Percentiles rank a stretch among this genome's conserved stretches.
Conservation (phyloP, 2,888 invertebrate species). For the Oligia strigilis region DNA sequence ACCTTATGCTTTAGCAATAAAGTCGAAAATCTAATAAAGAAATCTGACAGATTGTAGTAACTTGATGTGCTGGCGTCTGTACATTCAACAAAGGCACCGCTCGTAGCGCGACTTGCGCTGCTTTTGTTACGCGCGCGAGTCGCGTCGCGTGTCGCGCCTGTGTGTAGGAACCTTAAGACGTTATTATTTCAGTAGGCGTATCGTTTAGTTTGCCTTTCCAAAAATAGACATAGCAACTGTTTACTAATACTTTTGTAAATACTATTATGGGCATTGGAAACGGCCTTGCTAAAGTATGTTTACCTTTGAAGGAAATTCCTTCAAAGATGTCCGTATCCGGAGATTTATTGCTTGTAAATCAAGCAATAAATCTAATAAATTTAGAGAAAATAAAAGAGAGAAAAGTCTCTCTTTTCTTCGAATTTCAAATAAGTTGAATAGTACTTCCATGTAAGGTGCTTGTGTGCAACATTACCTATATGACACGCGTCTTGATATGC, state of each 20-base stretch:
- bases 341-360: not conserved
- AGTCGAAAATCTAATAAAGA: too few species aligned
- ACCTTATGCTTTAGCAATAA: too few species aligned
- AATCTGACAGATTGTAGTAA: too few species aligned
- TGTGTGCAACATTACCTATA: too few species aligned
- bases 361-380: too few species aligned
- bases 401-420: not conserved
- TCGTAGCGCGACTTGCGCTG: too few species aligned
- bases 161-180: not conserved
- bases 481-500: too few species aligned
- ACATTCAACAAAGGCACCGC: too few species aligned
- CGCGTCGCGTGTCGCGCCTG: too few species aligned
- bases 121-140: too few species aligned
- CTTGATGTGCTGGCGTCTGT: too few species aligned
- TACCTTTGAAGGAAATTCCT: not conserved
- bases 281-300: constrained; percentile 5
- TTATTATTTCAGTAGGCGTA: not conserved
- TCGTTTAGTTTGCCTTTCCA: not conserved
- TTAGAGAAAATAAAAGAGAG: not conserved
- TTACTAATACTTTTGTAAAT: constrained; percentile 19
- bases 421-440: not conserved
- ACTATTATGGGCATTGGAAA: not conserved
- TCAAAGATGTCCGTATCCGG: not conserved
- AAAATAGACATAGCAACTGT: constrained; percentile 23
- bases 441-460: not conserved